Evolutionary conservation across 2,888 invertebrate genomes (phyloP), one percentile per base, ranked within the genome.

Genomic region (Pecten maximus): DNA sequence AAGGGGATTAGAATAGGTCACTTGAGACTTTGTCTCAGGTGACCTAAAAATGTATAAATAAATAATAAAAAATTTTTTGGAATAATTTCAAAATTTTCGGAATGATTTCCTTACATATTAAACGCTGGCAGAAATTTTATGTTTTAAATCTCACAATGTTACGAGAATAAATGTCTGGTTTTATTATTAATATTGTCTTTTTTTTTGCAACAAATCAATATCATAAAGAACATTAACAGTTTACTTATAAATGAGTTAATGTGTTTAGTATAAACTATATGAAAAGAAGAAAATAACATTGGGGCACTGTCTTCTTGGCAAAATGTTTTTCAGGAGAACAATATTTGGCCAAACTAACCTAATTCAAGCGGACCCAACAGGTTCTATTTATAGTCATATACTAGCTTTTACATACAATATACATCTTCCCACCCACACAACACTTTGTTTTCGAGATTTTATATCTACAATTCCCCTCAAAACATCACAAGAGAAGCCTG

Each of bases 401-500:
- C 35, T 74, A 74, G 74, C 35, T 10, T 28, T 74, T 74, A 35
- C 35, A 15, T 74, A 74, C 15, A 15, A 2, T 28, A 23, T 10
- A 54, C 50, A 54, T 54, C 74, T 28, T 74, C 35, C 74, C 74
- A 35, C 74, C 23, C 74, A 23, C 23, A 60, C n/a, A 60, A 74
- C 74, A 74, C 12, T 74, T 74, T 74, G 74, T 74, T 35, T 74
- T 74, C 15, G 35, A 74, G 74, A 35, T 74, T 74, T 74, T 35
- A 74, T 74, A 74, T 74, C 74, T 74, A 16, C 74, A 74, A 28
- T 74, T 35, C 35, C 74, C 28, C 74, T 74, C 48, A 60, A 74
- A 35, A 74, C 74, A 28, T 74, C 35, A 74, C 74, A 74, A 4
- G 23, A 23, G 74, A 74, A 74, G 74, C 15, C 35, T 74, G 74